phyloP scores from a whole-genome alignment of 1,140 invertebrate genomes.

The Chrysomallon squamiferum region DNA sequence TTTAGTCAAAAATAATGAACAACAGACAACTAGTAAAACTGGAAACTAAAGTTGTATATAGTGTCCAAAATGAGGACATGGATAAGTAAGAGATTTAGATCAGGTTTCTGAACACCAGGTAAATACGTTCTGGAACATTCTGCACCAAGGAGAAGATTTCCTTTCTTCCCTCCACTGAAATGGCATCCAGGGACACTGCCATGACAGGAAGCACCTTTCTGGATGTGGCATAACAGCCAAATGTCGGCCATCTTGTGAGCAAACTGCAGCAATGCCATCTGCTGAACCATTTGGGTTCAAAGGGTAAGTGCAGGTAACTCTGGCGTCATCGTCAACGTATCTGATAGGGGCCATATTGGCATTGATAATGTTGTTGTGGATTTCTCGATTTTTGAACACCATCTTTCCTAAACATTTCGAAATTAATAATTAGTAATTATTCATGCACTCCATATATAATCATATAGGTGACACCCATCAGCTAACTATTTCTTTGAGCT shows the following conservation, averaged over 20 bases:
- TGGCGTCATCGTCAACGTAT: constrained; percentile 83
- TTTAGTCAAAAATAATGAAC: too few relatives aligned
- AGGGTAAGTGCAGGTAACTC: constrained; percentile 82
- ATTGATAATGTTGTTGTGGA: constrained; percentile 69
- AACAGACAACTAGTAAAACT: too few relatives aligned
- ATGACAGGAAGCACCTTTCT: constrained; percentile 72
- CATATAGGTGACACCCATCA: too few relatives aligned
- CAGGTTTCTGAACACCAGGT: constrained; percentile 70
- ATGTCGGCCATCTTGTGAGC: constrained; percentile 88
- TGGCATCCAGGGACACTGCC: constrained; percentile 63
- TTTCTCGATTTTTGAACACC: constrained; percentile 64
- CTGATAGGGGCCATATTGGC: constrained; percentile 77
- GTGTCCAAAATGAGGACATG: too few relatives aligned
- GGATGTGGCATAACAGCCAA: constrained; percentile 99
- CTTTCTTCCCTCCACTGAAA: constrained; percentile 62
- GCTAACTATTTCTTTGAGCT: too few relatives aligned
- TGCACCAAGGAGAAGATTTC: constrained; percentile 83
- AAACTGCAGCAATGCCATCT: constrained; percentile 81
- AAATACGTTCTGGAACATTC: constrained; percentile 91
- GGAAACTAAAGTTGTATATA: too few relatives aligned
- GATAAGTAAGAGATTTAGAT: too few relatives aligned
- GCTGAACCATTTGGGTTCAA: constrained; percentile 92
- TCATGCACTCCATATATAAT: too few relatives aligned
- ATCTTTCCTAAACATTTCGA: constrained; percentile 68
- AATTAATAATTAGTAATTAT: constrained; percentile 17